Evolutionary conservation across 2,888 invertebrate species (phyloP).

Genomic region (Latrodectus hesperus): DNA sequence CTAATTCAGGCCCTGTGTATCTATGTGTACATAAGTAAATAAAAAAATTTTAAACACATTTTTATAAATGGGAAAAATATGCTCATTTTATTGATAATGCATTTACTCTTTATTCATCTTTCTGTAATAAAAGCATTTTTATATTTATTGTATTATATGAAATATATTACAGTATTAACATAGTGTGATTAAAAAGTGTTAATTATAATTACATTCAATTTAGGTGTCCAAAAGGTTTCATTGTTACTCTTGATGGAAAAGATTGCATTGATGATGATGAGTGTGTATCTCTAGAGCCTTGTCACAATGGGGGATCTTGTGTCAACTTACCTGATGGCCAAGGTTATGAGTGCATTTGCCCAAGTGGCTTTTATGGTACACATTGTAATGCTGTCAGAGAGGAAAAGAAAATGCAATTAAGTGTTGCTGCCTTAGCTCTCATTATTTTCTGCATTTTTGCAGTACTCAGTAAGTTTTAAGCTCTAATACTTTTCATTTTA

Average conservation of each 20-base stretch:
- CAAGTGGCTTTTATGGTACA: slow-evolving; percentile 69
- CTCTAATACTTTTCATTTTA: too few species aligned
- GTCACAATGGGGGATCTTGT: slow-evolving; percentile 97
- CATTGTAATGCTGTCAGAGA: slow-evolving; percentile 72
- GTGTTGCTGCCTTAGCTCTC: slow-evolving; percentile 82
- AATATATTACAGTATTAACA: too few species aligned
- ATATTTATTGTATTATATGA: too few species aligned
- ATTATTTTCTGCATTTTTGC: slow-evolving; percentile 91
- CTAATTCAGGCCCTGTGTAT: too few species aligned
- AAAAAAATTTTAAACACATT: too few species aligned
- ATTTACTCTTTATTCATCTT: neutral
- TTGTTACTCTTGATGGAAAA: slow-evolving; percentile 49
- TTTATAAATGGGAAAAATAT: neutral
- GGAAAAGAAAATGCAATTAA: slow-evolving; percentile 73
- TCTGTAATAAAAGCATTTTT: neutral
- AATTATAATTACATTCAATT: neutral
- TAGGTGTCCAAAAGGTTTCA: slow-evolving; percentile 66
- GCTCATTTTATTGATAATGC: neutral
- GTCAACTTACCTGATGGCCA: slow-evolving; percentile 78
- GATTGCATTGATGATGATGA: slow-evolving; percentile 71
- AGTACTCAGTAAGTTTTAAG: slow-evolving; percentile 82
- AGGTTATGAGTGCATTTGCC: slow-evolving; percentile 70
- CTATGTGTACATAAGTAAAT: too few species aligned
- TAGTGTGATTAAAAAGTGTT: neutral
- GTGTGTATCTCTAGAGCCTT: slow-evolving; percentile 75